phyloP scores from a whole-genome alignment of 1,140 invertebrate species.

The Mycetomoellerius zeteki region DNA sequence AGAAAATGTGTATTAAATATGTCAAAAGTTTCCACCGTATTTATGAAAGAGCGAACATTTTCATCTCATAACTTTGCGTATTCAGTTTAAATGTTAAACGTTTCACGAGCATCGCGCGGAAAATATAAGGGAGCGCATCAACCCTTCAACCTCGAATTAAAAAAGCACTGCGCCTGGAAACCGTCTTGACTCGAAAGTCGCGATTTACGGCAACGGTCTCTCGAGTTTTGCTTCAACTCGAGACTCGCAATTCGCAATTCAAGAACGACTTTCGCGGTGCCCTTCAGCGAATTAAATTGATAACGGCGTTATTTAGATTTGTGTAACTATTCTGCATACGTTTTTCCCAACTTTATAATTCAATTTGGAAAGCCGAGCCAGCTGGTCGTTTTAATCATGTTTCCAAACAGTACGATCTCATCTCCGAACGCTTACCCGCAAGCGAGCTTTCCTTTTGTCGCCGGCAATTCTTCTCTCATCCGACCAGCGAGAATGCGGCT shows the following conservation, averaged over 20 bases:
- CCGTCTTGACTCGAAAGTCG: conserved; percentile 15
- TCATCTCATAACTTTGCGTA: conserved; percentile 41
- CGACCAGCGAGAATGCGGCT: background rate
- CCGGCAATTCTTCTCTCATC: background rate
- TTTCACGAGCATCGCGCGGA: background rate
- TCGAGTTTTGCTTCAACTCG: background rate
- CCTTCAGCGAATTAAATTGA: conserved; percentile 14
- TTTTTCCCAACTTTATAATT: conserved; percentile 34
- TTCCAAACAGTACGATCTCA: conserved; percentile 29
- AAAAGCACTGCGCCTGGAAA: conserved; percentile 22
- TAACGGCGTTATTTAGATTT: conserved; percentile 26
- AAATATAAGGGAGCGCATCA: background rate
- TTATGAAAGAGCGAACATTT: conserved; percentile 27
- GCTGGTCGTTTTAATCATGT: conserved; percentile 38
- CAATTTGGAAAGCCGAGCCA: conserved; percentile 6
- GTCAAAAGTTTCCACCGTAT: conserved; percentile 30
- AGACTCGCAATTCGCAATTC: background rate
- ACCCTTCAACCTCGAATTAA: conserved; percentile 37
- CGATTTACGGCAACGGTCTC: conserved; percentile 2
- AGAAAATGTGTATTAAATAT: conserved; percentile 36
- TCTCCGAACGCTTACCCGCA: background rate
- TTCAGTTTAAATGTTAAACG: conserved; percentile 36
- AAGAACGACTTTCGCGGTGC: background rate
- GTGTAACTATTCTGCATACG: background rate
- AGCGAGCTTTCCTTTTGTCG: background rate